Base-by-base conservation (phyloP, 2,113 vertebrate genomes). In the Platanista minor region DNA sequence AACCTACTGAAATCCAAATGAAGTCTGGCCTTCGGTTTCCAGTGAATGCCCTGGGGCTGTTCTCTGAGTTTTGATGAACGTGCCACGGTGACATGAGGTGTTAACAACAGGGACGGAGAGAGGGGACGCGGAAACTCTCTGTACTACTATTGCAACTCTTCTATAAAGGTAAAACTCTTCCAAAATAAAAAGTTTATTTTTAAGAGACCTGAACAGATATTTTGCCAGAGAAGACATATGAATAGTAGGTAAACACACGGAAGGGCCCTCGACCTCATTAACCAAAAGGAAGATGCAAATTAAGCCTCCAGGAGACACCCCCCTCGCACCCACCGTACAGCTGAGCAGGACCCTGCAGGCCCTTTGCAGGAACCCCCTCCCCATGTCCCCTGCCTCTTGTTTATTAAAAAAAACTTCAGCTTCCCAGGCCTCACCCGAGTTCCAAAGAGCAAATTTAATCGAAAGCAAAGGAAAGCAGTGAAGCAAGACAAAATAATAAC, bases 71-170 rank as follows among this genome's bases (percentile, higher is more conserved):
- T 12, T 2, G 13, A 17, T 1, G 25, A 13, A 3, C 0, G 33
- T 8, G 7, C 57, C 71, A 1, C 0, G 0, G 41, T 8, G 66
- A 27, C 4, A 5, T 6, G 64, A 69, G n/a, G 39, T 13, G 64
- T 39, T n/a, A 7, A 9, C 3, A 2, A 29, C 0, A 2, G 25
- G 27, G 31, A 14, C 18, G 1, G 29, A 46, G 39, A 0, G 29
- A 33, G 18, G 8, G 15, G 9, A 7, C 2, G 2, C 27, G 1
- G 66, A n/a, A 41, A 31, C 49, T 3, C 66, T 39, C 66, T 14
- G 25, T 31, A 8, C n/a, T 8, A 20, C 6, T 8, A 2, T 3
- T 41, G 15, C 59, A 52, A 23, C 61, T 52, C n/a, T 62, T 31
- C 74, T 17, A 52, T 17, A 52, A 18, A 52, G 17, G 15, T 52